phyloP scores from a whole-genome alignment of 2,888 invertebrate genomes.

The Agonum fuliginosum region DNA sequence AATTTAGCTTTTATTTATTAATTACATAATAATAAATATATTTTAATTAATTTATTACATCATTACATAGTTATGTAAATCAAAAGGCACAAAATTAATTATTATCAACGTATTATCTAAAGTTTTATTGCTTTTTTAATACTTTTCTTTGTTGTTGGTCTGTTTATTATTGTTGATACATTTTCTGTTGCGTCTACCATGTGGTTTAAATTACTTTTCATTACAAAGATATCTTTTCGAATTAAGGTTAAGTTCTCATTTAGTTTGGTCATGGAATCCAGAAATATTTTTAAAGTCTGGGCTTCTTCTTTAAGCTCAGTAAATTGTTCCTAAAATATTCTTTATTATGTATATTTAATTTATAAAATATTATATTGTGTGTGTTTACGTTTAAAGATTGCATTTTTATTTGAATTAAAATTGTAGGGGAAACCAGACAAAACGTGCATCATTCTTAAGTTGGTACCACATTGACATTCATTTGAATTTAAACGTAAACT shows the following conservation, averaged over 20 bases:
- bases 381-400: background rate
- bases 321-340: background rate
- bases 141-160: background rate
- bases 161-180: background rate
- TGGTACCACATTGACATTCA: conserved; percentile 12
- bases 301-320: background rate
- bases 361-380: background rate
- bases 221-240: background rate
- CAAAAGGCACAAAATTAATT: too few relatives aligned
- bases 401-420: conserved; percentile 1
- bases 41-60: too few relatives aligned
- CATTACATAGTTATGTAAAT: too few relatives aligned
- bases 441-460: background rate
- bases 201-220: background rate
- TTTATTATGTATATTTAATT: background rate
- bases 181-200: background rate
- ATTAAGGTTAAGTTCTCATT: background rate
- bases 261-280: background rate
- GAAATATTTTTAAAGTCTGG: background rate
- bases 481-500: conserved; percentile 56
- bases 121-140: too few relatives aligned
- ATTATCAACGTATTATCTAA: too few relatives aligned
- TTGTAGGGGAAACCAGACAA: background rate
- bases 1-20: too few relatives aligned
- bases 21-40: too few relatives aligned